Evolutionary conservation across 2,797 vertebrate species (phyloP).

Genomic region (Leptoclinus maculatus): DNA sequence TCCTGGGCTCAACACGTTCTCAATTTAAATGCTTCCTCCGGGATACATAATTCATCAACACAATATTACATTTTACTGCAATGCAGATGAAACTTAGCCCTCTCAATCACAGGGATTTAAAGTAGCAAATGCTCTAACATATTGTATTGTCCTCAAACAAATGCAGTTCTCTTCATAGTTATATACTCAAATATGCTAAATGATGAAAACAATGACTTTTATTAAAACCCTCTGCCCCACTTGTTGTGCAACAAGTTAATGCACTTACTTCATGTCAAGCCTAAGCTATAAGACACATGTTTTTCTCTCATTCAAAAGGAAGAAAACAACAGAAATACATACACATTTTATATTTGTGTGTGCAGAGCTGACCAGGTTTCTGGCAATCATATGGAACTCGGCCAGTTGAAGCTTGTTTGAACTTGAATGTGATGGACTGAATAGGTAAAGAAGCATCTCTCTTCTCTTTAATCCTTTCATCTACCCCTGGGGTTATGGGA

Average conservation of each 20-base stretch:
- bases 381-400: not conserved
- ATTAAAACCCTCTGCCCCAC: not conserved
- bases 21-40: not conserved
- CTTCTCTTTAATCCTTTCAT: conserved; percentile 28
- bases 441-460: conserved; percentile 4
- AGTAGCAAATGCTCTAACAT: not conserved
- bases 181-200: not conserved
- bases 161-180: not conserved
- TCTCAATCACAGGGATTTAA: conserved; percentile 4
- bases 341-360: not conserved
- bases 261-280: not conserved
- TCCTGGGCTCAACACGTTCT: not conserved
- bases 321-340: not conserved
- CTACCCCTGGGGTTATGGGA: conserved; percentile 16
- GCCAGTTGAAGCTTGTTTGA: conserved; percentile 13
- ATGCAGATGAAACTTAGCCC: not conserved
- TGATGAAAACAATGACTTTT: not conserved
- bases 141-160: not conserved
- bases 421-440: conserved; percentile 6
- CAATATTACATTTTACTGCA: conserved; percentile 9
- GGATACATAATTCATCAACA: conserved; percentile 15
- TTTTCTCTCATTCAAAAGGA: not conserved
- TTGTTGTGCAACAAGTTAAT: not conserved
- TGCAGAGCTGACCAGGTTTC: not conserved
- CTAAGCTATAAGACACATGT: not conserved